Percentiles rank a stretch among this genome's conserved stretches.
These are phyloP conservation scores for Penaeus vannamei DNA, from an alignment of 1,140 invertebrate genomes.

Conservation along the genomic window DNA sequence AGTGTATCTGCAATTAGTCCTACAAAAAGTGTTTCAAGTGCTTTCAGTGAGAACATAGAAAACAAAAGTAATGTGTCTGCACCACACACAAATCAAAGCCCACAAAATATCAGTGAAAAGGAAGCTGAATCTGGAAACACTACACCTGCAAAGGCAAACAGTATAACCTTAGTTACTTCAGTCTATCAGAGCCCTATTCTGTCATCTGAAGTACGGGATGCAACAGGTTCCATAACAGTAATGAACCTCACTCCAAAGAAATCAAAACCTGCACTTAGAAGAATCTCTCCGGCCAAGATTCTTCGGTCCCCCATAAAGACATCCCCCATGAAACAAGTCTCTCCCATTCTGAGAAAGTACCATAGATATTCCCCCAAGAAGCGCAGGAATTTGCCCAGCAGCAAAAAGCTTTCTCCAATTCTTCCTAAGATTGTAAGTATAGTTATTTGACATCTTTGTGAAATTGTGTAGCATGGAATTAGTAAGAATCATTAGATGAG, in stretches of 20 bases:
- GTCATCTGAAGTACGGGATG: conserved; percentile 4
- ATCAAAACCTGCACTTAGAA: background rate
- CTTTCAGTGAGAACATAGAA: no score
- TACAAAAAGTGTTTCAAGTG: no score
- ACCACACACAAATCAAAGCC: background rate
- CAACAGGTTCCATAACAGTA: background rate
- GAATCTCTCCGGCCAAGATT: conserved; percentile 51
- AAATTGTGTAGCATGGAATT: background rate
- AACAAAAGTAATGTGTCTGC: background rate
- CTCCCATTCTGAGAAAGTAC: conserved; percentile 54
- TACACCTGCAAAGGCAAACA: background rate
- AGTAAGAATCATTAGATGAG: no score
- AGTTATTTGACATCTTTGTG: no score
- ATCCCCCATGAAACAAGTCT: conserved; percentile 53
- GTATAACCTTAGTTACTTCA: conserved; percentile 41
- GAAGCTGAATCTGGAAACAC: background rate
- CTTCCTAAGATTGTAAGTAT: conserved; percentile 48
- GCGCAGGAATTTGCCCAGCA: conserved; percentile 3
- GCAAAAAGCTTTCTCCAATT: conserved; percentile 50
- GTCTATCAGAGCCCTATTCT: conserved; percentile 47
- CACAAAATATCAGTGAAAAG: background rate
- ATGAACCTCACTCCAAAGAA: conserved; percentile 23
- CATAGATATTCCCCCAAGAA: conserved; percentile 47
- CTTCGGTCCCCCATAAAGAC: conserved; percentile 52
- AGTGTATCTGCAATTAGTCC: no score